Percentiles rank a stretch among this genome's conserved stretches.
These are phyloP conservation scores for Tortrix viridana DNA, from an alignment of 2,888 invertebrate genomes.

Conservation along the genomic window DNA sequence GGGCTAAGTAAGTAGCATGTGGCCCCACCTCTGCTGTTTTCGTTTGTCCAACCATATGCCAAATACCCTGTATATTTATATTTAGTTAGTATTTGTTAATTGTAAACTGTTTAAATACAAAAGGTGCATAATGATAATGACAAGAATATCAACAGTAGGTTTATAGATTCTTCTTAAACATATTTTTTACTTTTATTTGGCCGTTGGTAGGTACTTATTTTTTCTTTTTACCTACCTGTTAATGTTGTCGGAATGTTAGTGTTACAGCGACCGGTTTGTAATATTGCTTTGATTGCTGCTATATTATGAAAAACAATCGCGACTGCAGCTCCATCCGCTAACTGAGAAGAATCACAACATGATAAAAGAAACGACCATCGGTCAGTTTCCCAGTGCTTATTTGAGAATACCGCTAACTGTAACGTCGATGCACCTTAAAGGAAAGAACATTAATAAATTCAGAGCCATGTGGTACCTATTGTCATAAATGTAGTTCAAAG, in stretches of 20 bases:
- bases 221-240: slow-evolving; percentile 58
- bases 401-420: slow-evolving; percentile 75
- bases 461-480: not conserved
- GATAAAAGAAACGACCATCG: slow-evolving; percentile 70
- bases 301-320: slow-evolving; percentile 73
- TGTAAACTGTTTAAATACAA: too few relatives aligned
- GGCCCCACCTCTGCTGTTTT: too few relatives aligned
- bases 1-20: too few relatives aligned
- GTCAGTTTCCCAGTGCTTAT: slow-evolving; percentile 65
- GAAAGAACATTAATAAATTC: slow-evolving; percentile 7
- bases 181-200: too few relatives aligned
- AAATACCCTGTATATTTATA: too few relatives aligned
- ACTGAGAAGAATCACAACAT: slow-evolving; percentile 75
- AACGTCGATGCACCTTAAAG: slow-evolving; percentile 73
- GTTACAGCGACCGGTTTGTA: slow-evolving; percentile 74
- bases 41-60: too few relatives aligned
- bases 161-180: too few relatives aligned
- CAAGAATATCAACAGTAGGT: too few relatives aligned
- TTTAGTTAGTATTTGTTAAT: too few relatives aligned
- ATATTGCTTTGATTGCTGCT: slow-evolving; percentile 65
- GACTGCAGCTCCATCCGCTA: slow-evolving; percentile 78
- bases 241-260: slow-evolving; percentile 73
- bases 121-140: too few relatives aligned
- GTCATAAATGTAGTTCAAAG: not conserved
- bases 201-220: not conserved